A percentile compares a stretch with the other conserved stretches of the same genome.
These are phyloP conservation scores for Aspidiotus rigidus DNA, from an alignment of 2,888 invertebrate genomes.

Conservation along the genomic window DNA sequence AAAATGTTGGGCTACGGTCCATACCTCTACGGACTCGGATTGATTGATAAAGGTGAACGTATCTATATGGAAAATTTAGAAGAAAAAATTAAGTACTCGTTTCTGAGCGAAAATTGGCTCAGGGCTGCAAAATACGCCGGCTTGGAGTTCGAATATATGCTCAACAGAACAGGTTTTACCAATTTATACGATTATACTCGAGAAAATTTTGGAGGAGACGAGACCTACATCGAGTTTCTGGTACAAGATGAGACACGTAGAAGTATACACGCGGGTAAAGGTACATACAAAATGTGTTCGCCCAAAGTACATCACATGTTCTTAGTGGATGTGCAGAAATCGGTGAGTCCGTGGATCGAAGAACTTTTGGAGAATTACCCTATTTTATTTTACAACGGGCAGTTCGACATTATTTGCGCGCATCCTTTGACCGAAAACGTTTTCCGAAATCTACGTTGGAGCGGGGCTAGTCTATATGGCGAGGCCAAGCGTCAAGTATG, in stretches of 20 bases:
- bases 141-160: no score
- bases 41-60: slow-evolving; percentile 47
- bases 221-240: no score
- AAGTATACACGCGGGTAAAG: slow-evolving; percentile 76
- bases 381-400: slow-evolving; percentile 57
- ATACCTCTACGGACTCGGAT: slow-evolving; percentile 68
- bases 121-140: no score
- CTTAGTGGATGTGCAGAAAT: slow-evolving; percentile 67
- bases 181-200: no score
- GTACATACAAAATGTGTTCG: slow-evolving; percentile 54
- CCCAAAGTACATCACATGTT: slow-evolving; percentile 58
- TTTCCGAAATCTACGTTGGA: no score
- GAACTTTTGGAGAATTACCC: slow-evolving; percentile 56
- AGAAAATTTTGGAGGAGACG: no score
- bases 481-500: no score
- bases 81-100: no score
- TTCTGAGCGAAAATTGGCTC: no score
- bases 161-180: no score
- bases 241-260: slow-evolving; percentile 34
- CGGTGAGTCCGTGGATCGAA: slow-evolving; percentile 61
- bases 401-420: slow-evolving; percentile 62
- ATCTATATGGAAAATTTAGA: no score
- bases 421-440: slow-evolving; percentile 56
- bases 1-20: slow-evolving; percentile 68
- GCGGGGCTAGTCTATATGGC: no score